phyloP scores from a whole-genome alignment of 2,888 invertebrate genomes.

The Dasypogon diadema region DNA sequence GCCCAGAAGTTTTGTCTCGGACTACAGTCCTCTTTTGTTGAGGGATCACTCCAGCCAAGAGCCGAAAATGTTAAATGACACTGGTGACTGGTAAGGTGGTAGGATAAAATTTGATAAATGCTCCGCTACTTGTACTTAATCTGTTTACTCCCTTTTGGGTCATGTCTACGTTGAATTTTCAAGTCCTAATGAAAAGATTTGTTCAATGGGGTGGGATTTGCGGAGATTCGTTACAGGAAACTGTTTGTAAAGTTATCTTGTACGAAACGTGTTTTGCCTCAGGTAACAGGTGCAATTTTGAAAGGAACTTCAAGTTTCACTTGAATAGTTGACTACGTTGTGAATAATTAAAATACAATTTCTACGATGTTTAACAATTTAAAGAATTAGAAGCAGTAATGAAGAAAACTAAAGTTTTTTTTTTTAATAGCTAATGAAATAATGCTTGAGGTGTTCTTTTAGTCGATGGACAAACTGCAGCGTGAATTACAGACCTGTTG shows the following conservation, averaged over 20 bases:
- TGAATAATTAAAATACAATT: too few species aligned
- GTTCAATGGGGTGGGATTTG: background rate
- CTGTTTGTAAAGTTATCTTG: conserved; percentile 13
- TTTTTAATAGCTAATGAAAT: too few species aligned
- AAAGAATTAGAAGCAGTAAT: too few species aligned
- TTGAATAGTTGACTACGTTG: too few species aligned
- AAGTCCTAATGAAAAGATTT: conserved; percentile 37
- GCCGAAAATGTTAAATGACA: conserved; percentile 39
- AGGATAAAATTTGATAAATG: conserved; percentile 47
- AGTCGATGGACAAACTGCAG: too few species aligned
- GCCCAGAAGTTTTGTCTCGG: background rate
- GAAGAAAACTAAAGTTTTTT: too few species aligned
- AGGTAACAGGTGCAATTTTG: conserved; percentile 21
- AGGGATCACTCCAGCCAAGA: background rate
- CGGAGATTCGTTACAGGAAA: background rate
- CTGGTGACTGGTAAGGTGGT: conserved; percentile 30
- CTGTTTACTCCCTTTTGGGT: conserved; percentile 4
- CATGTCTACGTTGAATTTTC: conserved; percentile 23
- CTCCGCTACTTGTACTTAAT: conserved; percentile 23
- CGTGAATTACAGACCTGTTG: too few species aligned
- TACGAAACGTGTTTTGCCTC: background rate
- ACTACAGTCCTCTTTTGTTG: background rate
- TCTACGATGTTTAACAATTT: too few species aligned
- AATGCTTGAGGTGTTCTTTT: too few species aligned
- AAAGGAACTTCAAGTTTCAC: too few species aligned